phyloP scores from a whole-genome alignment of 2,797 vertebrate genomes.

The Crocidura indochinensis region DNA sequence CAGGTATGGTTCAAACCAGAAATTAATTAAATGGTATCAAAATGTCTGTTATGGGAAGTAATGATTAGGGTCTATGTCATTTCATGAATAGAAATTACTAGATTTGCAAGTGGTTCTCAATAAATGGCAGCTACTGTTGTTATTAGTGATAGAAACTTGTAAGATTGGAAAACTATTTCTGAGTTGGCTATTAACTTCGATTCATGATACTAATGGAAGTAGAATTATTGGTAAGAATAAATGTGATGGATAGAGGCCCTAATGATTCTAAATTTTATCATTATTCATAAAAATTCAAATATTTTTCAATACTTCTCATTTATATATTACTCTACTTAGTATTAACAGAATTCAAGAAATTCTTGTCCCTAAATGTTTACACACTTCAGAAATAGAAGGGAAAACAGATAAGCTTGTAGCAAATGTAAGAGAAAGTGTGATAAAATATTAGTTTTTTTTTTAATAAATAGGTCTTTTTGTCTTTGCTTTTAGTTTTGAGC shows the following conservation, averaged over 20 bases:
- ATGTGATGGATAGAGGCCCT: constrained; percentile 7
- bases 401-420: background rate
- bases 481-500: too few species aligned
- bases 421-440: background rate
- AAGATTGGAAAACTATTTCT: constrained; percentile 51
- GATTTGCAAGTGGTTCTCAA: background rate
- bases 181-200: constrained; percentile 39
- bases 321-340: background rate
- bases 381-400: background rate
- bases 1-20: too few species aligned
- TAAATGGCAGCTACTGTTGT: constrained; percentile 37
- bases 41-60: background rate
- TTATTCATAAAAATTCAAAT: constrained; percentile 60
- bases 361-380: constrained; percentile 33
- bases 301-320: constrained; percentile 26
- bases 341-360: constrained; percentile 61
- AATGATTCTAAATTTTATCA: constrained; percentile 30
- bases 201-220: constrained; percentile 29
- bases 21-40: constrained; percentile 15
- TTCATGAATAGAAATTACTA: constrained; percentile 21
- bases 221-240: constrained; percentile 18
- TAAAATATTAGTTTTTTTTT: background rate
- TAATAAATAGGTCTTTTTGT: background rate
- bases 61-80: background rate
- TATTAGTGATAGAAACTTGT: constrained; percentile 35